These are phyloP conservation scores for Diplogasteroides magnus DNA, from an alignment of 1,140 invertebrate species.

Conservation along the genomic window DNA sequence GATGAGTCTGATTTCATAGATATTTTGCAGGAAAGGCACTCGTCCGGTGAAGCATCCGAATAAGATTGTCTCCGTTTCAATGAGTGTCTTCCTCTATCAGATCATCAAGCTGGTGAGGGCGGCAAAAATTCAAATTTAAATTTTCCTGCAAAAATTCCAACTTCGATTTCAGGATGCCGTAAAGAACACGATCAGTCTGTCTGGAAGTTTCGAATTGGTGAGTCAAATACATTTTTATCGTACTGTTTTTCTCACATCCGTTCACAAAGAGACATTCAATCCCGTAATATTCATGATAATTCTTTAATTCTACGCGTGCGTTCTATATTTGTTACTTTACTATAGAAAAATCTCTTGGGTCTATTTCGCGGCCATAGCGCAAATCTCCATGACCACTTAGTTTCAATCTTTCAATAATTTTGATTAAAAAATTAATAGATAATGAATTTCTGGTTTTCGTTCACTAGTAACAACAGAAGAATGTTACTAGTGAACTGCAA, in stretches of 20 bases:
- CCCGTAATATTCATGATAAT: too few relatives aligned
- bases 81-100: conserved; percentile 53
- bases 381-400: too few relatives aligned
- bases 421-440: too few relatives aligned
- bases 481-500: neutral
- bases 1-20: too few relatives aligned
- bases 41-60: conserved; percentile 53
- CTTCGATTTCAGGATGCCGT: conserved; percentile 49
- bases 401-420: too few relatives aligned
- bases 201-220: conserved; percentile 53
- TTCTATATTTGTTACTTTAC: too few relatives aligned
- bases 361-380: too few relatives aligned
- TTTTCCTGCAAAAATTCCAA: conserved; percentile 15
- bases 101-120: conserved; percentile 50
- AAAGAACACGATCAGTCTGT: conserved; percentile 53
- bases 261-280: too few relatives aligned
- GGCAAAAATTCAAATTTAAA: conserved; percentile 1
- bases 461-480: too few relatives aligned
- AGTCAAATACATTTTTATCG: conserved; percentile 23
- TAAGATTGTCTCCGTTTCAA: conserved; percentile 48
- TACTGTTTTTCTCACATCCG: conserved; percentile 13
- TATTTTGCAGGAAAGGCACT: conserved; percentile 48
- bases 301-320: too few relatives aligned
- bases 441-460: too few relatives aligned
- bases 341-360: too few relatives aligned